Evolutionary conservation across 2,797 vertebrate genomes (phyloP).

Genomic region (Thalassophryne amazonica): DNA sequence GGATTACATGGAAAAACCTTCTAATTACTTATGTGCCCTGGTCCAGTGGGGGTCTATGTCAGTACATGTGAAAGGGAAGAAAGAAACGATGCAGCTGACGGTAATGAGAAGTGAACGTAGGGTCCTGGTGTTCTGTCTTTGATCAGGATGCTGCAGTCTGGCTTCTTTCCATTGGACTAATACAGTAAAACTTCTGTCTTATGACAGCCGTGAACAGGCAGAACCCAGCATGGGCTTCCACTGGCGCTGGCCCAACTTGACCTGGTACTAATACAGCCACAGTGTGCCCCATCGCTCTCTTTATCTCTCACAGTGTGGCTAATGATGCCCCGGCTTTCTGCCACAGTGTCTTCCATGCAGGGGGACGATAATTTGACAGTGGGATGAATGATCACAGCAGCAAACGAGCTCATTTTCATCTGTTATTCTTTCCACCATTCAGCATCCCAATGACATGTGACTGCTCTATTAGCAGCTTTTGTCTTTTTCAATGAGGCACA

Average conservation of each 20-base stretch:
- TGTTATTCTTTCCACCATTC: constrained; percentile 54
- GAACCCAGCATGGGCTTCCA: constrained; percentile 53
- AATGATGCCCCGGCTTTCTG: constrained; percentile 45
- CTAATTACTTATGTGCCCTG: no score
- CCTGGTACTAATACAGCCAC: constrained; percentile 58
- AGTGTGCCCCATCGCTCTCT: constrained; percentile 49
- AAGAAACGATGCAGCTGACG: constrained; percentile 8
- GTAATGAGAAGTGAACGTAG: constrained; percentile 49
- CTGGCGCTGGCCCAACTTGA: constrained; percentile 66
- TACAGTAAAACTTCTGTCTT: constrained; percentile 58
- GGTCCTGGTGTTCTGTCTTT: constrained; percentile 45
- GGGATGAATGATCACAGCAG: constrained; percentile 70
- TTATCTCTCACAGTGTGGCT: constrained; percentile 51
- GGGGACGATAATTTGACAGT: constrained; percentile 66
- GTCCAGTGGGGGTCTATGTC: constrained; percentile 13
- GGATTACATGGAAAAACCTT: no score
- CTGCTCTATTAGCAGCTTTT: constrained; percentile 57
- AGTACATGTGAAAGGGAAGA: constrained; percentile 8
- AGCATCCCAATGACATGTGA: constrained; percentile 51
- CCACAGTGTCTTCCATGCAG: constrained; percentile 37
- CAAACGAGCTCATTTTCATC: constrained; percentile 53
- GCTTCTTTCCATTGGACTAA: constrained; percentile 30
- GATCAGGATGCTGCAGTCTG: constrained; percentile 25
- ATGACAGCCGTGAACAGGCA: constrained; percentile 51
- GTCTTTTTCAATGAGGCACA: no score